These are phyloP conservation scores for Pseudois nayaur DNA, from an alignment of 2,113 vertebrate species.

Conservation along the genomic window DNA sequence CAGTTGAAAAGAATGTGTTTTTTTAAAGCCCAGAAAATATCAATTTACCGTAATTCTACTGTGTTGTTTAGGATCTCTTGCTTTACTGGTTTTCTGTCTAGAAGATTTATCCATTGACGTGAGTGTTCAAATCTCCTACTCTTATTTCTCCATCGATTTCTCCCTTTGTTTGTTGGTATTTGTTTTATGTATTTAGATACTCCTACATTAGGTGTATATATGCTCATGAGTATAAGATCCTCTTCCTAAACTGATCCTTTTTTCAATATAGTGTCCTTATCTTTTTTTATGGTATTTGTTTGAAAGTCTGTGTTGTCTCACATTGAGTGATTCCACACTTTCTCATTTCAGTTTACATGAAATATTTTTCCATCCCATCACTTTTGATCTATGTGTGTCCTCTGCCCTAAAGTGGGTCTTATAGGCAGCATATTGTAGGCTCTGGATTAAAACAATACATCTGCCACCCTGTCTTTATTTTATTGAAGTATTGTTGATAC, in stretches of 20 bases:
- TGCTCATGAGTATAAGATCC: background rate
- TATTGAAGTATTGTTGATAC: background rate
- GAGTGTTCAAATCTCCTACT: background rate
- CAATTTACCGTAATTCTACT: background rate
- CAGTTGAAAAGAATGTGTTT: background rate
- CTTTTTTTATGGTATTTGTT: background rate
- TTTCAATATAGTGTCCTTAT: background rate
- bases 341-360: background rate
- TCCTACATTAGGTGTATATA: background rate
- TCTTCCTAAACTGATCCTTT: background rate
- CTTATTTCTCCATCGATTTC: background rate
- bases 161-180: background rate
- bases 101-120: background rate
- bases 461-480: background rate
- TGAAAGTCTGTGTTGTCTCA: background rate
- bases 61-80: background rate
- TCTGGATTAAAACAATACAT: background rate
- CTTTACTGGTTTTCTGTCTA: background rate
- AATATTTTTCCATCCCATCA: background rate
- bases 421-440: background rate
- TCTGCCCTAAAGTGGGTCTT: background rate
- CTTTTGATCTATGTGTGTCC: background rate
- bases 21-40: background rate
- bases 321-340: background rate
- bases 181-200: background rate